Evolutionary conservation across 2,888 invertebrate species (phyloP), one percentile per base, ranked within the genome.

Genomic region (Tenthredo scrophulariae): DNA sequence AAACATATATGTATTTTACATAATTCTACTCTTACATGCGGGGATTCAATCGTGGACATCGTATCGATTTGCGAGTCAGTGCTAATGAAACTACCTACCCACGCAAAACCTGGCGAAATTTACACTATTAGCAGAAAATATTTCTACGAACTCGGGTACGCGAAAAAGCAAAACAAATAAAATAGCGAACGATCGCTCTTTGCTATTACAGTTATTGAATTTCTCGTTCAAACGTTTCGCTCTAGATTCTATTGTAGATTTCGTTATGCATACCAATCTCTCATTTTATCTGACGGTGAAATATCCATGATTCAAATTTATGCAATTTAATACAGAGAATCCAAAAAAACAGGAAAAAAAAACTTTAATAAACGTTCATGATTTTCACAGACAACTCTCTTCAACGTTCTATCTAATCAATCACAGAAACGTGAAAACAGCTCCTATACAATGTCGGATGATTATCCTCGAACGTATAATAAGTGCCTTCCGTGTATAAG

Each of bases 11-110:
- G 13, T 6, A 72, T 72, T 72, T 18, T 7, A 62, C 5, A 62
- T 26, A 22, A 26, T 9, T 62, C 7, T 26, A 26, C 22, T 62
- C n/a, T 62, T 26, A 62, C 26, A n/a, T 7, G 37, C 18, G 22
- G 13, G 15, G 10, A 6, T 29, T 50, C 9, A 15, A 50, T 50
- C 75, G 10, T 15, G 7, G 29, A 10, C 18, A 13, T 46, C 7
- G 6, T 50, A 75, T 75, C 50, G 50, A 75, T 75, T 75, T 9
- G 50, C 50, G 18, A 15, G 75, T 46, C 75, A 75, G 75, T 75
- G 75, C 50, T 50, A 75, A 75, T 50, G 13, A 26, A 75, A 50
- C 26, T 75, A 43, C 18, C 10, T 74, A 75, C 46, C 40, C 18
- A 40, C 3, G 0, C 72, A 22, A 22, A 22, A n/a, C 50, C 40